Evolutionary conservation across 2,113 vertebrate species (phyloP).

Genomic region (Edolisoma coerulescens): DNA sequence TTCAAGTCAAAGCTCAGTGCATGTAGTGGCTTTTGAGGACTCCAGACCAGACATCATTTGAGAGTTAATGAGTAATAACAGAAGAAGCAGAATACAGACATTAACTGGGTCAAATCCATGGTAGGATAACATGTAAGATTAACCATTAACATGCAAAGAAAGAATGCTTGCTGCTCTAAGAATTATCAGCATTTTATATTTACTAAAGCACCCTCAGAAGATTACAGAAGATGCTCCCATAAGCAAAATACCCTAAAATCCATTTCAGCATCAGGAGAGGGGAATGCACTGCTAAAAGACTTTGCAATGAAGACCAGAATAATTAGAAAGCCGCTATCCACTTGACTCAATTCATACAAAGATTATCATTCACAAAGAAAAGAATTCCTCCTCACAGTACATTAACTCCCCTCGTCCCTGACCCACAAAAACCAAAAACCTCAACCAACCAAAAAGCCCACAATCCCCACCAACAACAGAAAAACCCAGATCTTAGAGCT

Average conservation of each 20-base stretch:
- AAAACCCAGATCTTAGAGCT: background rate
- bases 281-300: background rate
- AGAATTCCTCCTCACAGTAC: background rate
- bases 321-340: background rate
- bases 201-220: conserved; percentile 1
- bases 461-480: background rate
- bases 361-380: background rate
- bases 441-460: background rate
- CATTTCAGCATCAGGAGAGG: background rate
- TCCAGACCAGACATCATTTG: background rate
- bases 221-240: background rate
- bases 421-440: background rate
- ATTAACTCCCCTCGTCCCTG: background rate
- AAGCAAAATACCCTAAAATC: background rate
- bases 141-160: background rate
- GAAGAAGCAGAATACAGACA: background rate
- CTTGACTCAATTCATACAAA: background rate
- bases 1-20: background rate
- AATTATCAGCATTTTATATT: background rate
- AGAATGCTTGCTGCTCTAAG: background rate
- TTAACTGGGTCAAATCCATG: background rate
- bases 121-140: background rate
- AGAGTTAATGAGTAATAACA: conserved; percentile 22
- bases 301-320: background rate
- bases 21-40: background rate